Percentiles rank a stretch among this genome's conserved stretches.
These are phyloP conservation scores for Dendrolimus punctatus DNA, from an alignment of 1,140 invertebrate genomes.

Conservation along the genomic window DNA sequence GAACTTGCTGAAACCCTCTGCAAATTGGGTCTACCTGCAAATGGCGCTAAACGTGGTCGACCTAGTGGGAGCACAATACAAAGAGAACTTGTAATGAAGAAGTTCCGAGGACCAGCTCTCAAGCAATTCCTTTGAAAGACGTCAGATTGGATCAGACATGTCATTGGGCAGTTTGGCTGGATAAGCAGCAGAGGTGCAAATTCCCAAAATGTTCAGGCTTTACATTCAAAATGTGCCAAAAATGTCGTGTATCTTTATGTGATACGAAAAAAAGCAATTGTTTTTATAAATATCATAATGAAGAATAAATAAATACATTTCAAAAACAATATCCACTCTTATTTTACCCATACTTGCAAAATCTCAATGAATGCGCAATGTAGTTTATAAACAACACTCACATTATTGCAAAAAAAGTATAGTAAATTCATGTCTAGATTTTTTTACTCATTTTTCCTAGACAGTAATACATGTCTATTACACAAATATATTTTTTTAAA, in stretches of 20 bases:
- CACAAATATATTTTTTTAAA: conserved; percentile 30
- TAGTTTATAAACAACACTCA: conserved; percentile 36
- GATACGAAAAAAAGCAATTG: conserved; percentile 11
- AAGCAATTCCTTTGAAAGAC: conserved; percentile 30
- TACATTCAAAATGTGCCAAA: conserved; percentile 33
- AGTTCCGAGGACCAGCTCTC: conserved; percentile 29
- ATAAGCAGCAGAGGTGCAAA: conserved; percentile 40
- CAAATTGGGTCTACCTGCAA: conserved; percentile 36
- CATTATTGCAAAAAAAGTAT: conserved; percentile 28
- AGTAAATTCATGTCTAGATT: conserved; percentile 33
- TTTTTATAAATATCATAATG: too few species aligned
- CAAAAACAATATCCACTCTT: too few species aligned
- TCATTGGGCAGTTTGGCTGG: conserved; percentile 33
- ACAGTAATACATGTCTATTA: conserved; percentile 29
- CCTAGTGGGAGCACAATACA: conserved; percentile 27
- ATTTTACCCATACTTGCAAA: conserved; percentile 12
- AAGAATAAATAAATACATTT: too few species aligned
- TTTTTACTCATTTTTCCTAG: conserved; percentile 33
- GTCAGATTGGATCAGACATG: conserved; percentile 32
- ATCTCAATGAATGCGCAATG: conserved; percentile 25
- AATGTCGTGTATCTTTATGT: conserved; percentile 40
- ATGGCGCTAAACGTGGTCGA: conserved; percentile 33
- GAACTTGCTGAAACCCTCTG: conserved; percentile 31
- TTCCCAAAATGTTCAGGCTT: conserved; percentile 33
- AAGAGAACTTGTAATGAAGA: conserved; percentile 31